Evolutionary conservation across 2,113 vertebrate genomes (phyloP), one percentile per base, ranked within the genome.

Genomic region (Sphaerodactylus townsendi): DNA sequence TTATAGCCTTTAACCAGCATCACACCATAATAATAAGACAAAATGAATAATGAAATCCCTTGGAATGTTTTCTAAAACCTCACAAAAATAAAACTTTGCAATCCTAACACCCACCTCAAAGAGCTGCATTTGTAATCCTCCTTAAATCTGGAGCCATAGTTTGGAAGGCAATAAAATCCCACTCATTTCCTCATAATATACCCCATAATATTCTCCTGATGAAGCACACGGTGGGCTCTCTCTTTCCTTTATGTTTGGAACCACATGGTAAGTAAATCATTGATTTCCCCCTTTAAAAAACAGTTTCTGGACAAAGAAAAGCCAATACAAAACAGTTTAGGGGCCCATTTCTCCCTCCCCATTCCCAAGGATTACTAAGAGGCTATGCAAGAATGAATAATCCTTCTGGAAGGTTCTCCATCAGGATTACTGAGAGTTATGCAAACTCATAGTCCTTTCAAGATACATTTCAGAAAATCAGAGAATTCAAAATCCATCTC

Each of bases 1-100:
- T 92, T 86, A 89, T 68, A 88, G 83, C 73, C n/a, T 79, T 76
- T 88, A 88, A 91, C 80, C 90, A 88, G 81, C 69, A 78, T 64
- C 77, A 83, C 30, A 84, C 68, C 86, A 83, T 65, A 84, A 84
- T 68, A 92, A 88, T 79, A 90, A 89, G 85, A 87, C 72, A 89
- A 90, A 92, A 91, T n/a, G 82, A 91, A 89, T 77, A 92, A 89
- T 84, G 50, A 89, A 93, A 87, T 0, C 0, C 78, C 76, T 65
- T 79, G 80, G 75, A 91, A 87, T 39, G 11, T 82, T 87, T 89
- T 89, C 25, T 79, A 86, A 86, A 93, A 77, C 35, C 33, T n/a
- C 9, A 77, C 81, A 77, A 86, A n/a, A 91, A 89, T 33, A 41
- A 85, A 74, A 2, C 71, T 82, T 48, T 56, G 66, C 46, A 73